phyloP scores from a whole-genome alignment of 2,113 vertebrate species.

The Mola mola region DNA sequence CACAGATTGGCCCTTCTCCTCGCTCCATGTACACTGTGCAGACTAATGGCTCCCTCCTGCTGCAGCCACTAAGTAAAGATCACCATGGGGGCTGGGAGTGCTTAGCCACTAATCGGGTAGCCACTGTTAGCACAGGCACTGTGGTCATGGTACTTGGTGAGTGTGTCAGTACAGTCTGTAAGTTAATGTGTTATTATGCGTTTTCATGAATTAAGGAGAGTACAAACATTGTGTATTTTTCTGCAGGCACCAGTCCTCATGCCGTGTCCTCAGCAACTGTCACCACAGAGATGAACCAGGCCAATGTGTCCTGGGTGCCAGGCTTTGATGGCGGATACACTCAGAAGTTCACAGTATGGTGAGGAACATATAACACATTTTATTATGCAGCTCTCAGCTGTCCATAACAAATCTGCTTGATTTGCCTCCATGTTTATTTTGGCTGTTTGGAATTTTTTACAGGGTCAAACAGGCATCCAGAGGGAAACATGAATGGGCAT shows the following conservation, averaged over 20 bases:
- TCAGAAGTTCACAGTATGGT: constrained; percentile 97
- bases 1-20: constrained; percentile 78
- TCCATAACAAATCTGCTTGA: not conserved
- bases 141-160: constrained; percentile 89
- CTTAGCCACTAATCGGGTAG: constrained; percentile 87
- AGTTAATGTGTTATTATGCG: too few relatives aligned
- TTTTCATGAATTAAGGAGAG: too few relatives aligned
- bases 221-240: not conserved
- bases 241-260: constrained; percentile 93
- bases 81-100: constrained; percentile 93
- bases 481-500: constrained; percentile 92
- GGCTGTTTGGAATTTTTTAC: not conserved
- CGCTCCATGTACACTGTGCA: constrained; percentile 79
- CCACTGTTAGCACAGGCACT: constrained; percentile 83
- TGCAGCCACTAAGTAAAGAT: constrained; percentile 88
- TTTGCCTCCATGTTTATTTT: not conserved
- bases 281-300: constrained; percentile 82
- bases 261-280: constrained; percentile 84
- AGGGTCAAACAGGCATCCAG: constrained; percentile 87
- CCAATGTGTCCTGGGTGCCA: constrained; percentile 92
- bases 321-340: constrained; percentile 95
- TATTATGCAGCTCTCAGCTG: not conserved
- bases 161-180: too few relatives aligned
- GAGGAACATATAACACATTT: constrained; percentile 47
- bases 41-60: constrained; percentile 87